Percentiles rank a stretch among this genome's conserved stretches.
Evolutionary conservation across 2,888 invertebrate genomes (phyloP).

Genomic region (Caenorhabditis doughertyi): DNA sequence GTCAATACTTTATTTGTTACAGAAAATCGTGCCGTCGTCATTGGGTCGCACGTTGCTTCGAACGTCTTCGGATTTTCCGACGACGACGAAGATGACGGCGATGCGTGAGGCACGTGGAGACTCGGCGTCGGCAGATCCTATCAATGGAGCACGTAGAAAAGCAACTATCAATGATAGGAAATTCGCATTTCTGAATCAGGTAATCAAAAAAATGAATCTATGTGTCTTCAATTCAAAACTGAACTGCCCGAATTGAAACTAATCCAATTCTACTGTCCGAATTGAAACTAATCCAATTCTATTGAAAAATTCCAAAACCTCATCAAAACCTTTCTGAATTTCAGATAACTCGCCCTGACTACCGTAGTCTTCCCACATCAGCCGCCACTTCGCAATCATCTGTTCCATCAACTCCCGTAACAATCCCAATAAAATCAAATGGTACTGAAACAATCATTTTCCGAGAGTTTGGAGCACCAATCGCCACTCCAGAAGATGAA

Average conservation of each 20-base stretch:
- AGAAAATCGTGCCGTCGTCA: conserved; percentile 38
- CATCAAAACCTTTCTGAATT: neutral
- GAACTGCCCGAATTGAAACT: neutral
- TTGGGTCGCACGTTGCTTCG: conserved; percentile 28
- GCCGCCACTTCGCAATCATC: conserved; percentile 49
- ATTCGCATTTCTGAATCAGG: conserved; percentile 61
- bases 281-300: neutral
- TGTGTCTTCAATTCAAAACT: no score
- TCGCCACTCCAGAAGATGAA: conserved; percentile 62
- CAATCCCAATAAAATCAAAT: conserved; percentile 21
- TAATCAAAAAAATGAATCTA: no score
- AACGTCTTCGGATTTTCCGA: conserved; percentile 25
- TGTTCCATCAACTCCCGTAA: conserved; percentile 50
- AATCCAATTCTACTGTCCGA: neutral
- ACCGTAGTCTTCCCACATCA: conserved; percentile 55
- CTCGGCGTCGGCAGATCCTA: conserved; percentile 43
- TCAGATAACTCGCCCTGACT: conserved; percentile 66
- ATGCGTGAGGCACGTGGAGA: conserved; percentile 51
- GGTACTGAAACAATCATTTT: conserved; percentile 29
- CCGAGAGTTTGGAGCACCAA: conserved; percentile 56
- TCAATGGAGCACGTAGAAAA: conserved; percentile 34
- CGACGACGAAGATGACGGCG: conserved; percentile 57
- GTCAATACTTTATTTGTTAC: neutral
- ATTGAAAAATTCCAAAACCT: neutral
- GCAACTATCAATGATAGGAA: conserved; percentile 51